Evolutionary conservation across 1,140 invertebrate species (phyloP).

Genomic region (Polyergus mexicanus): DNA sequence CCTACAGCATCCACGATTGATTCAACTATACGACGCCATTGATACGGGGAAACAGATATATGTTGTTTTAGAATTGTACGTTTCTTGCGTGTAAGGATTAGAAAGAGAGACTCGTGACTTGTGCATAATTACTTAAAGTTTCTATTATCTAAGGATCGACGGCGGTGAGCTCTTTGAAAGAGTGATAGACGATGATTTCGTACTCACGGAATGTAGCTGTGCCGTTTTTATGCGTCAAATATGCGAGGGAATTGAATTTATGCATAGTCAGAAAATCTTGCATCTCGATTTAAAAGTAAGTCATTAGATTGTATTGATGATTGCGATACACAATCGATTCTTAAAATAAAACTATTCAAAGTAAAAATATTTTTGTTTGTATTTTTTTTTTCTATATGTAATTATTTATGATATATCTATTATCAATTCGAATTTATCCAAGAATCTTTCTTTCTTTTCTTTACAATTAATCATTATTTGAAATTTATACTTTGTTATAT

Average conservation of each 20-base stretch:
- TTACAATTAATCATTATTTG: not conserved
- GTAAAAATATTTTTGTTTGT: not conserved
- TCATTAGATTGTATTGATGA: not conserved
- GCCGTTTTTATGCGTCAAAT: slow-evolving; percentile 99
- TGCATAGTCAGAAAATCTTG: slow-evolving; percentile 97
- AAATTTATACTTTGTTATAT: slow-evolving; percentile 74
- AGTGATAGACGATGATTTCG: slow-evolving; percentile 99
- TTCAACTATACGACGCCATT: slow-evolving; percentile 98
- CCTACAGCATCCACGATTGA: slow-evolving; percentile 96
- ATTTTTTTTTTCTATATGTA: not conserved
- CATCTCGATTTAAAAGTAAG: slow-evolving; percentile 98
- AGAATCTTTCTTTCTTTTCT: slow-evolving; percentile 1
- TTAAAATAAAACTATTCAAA: too few species aligned
- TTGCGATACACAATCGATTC: too few species aligned
- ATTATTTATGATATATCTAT: not conserved
- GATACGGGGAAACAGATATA: slow-evolving; percentile 97
- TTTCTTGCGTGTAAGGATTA: slow-evolving; percentile 74
- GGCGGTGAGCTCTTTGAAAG: slow-evolving; percentile 99
- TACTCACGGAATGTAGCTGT: slow-evolving; percentile 97
- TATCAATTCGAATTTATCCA: too few species aligned
- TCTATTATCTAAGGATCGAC: slow-evolving; percentile 88
- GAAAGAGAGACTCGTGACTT: not conserved
- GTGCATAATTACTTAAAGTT: slow-evolving; percentile 23
- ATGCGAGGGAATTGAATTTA: slow-evolving; percentile 98
- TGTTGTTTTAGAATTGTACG: slow-evolving; percentile 98